A percentile compares a stretch with the other conserved stretches of the same genome.
Evolutionary conservation across 2,888 invertebrate species (phyloP).

Genomic region (Mechanitis mazaeus): DNA sequence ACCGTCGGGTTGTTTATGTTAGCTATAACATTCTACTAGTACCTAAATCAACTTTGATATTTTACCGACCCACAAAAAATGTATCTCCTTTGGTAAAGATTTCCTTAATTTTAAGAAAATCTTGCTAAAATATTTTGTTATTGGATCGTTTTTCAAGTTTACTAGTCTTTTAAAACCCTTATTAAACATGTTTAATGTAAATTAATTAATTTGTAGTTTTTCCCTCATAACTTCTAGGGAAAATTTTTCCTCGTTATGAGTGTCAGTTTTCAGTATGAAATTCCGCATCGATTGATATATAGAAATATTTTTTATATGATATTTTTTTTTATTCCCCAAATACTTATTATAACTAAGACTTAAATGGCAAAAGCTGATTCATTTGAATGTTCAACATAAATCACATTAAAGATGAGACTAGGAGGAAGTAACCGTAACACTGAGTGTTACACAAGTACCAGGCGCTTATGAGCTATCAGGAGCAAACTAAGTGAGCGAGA

Average conservation of each 20-base stretch:
- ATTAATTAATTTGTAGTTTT: too few relatives aligned
- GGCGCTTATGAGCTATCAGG: constrained; percentile 65
- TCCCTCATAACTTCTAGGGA: too few relatives aligned
- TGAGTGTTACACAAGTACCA: constrained; percentile 52
- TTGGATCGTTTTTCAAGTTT: too few relatives aligned
- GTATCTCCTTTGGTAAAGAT: constrained; percentile 24
- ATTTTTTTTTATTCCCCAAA: too few relatives aligned
- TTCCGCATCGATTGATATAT: too few relatives aligned
- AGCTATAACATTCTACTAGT: constrained; percentile 31
- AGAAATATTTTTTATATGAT: too few relatives aligned
- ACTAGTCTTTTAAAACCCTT: too few relatives aligned
- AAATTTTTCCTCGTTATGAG: too few relatives aligned
- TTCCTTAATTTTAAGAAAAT: neutral
- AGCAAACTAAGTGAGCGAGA: constrained; percentile 61
- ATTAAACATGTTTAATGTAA: too few relatives aligned
- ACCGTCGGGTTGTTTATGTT: constrained; percentile 21
- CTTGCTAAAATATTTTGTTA: neutral
- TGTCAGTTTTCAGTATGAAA: too few relatives aligned
- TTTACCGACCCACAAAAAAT: constrained; percentile 55
- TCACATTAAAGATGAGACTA: constrained; percentile 2
- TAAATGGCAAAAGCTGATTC: neutral
- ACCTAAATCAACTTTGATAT: constrained; percentile 61
- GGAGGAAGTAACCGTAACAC: constrained; percentile 15
- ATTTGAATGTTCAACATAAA: constrained; percentile 6
- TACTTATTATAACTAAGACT: too few relatives aligned